phyloP scores from a whole-genome alignment of 2,888 invertebrate species.

The Synergus umbraculus region DNA sequence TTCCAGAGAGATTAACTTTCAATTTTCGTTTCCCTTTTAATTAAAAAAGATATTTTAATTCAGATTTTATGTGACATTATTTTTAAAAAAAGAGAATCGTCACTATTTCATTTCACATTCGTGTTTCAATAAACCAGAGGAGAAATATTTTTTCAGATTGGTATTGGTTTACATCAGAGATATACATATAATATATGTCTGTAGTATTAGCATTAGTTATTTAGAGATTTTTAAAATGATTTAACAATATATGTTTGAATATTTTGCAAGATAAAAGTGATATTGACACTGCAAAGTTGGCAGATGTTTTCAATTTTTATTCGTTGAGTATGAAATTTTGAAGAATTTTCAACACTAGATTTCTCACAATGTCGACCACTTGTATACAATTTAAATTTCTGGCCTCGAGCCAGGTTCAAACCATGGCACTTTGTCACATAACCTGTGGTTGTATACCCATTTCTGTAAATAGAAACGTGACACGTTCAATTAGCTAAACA shows the following conservation, averaged over 20 bases:
- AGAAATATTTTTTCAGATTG: too few species aligned
- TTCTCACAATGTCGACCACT: constrained; percentile 30
- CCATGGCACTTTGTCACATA: constrained; percentile 40
- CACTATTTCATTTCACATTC: too few species aligned
- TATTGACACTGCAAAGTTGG: not conserved
- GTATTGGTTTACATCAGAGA: too few species aligned
- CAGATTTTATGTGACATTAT: too few species aligned
- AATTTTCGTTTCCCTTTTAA: not conserved
- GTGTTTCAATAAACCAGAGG: too few species aligned
- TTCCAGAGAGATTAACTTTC: not conserved
- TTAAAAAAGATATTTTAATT: not conserved
- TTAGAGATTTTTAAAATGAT: too few species aligned
- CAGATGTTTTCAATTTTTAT: constrained; percentile 8
- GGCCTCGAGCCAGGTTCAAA: constrained; percentile 35
- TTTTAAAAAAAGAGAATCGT: too few species aligned
- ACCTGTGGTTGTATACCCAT: constrained; percentile 37
- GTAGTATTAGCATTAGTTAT: too few species aligned
- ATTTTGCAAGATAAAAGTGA: not conserved
- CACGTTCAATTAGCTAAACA: constrained; percentile 39
- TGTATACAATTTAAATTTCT: constrained; percentile 38
- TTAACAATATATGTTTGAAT: too few species aligned
- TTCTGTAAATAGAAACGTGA: constrained; percentile 43
- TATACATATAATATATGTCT: too few species aligned
- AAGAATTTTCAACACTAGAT: constrained; percentile 17
- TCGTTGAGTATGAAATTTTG: constrained; percentile 31